phyloP scores from a whole-genome alignment of 2,113 vertebrate species.

The Tyto alba region DNA sequence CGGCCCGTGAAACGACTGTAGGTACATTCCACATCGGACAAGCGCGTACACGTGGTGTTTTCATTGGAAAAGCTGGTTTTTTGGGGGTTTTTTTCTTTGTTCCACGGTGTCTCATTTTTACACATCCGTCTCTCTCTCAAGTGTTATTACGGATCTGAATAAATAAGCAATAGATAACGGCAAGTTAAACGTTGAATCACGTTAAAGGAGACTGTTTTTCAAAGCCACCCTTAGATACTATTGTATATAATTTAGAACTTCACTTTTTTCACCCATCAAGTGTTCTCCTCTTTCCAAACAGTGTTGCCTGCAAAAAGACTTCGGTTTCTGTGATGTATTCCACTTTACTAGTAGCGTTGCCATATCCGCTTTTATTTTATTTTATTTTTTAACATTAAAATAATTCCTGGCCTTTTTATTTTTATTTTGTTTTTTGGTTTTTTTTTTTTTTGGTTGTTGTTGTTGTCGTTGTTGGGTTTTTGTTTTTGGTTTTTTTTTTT shows the following conservation, averaged over 20 bases:
- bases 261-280: constrained; percentile 72
- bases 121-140: constrained; percentile 63
- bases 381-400: constrained; percentile 66
- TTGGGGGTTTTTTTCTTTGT: neutral
- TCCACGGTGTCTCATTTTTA: constrained; percentile 74
- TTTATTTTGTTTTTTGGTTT: neutral
- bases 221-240: constrained; percentile 62
- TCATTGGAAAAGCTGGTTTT: constrained; percentile 55
- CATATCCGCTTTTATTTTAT: constrained; percentile 59
- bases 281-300: constrained; percentile 73
- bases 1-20: constrained; percentile 37
- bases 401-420: constrained; percentile 52
- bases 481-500: neutral
- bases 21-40: constrained; percentile 79
- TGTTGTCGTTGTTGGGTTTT: neutral
- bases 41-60: constrained; percentile 59
- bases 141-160: constrained; percentile 65
- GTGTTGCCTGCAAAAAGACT: constrained; percentile 79
- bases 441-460: neutral
- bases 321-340: constrained; percentile 73
- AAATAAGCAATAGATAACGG: constrained; percentile 77
- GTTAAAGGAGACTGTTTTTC: constrained; percentile 65
- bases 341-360: constrained; percentile 66
- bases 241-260: constrained; percentile 78
- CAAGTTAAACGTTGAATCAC: constrained; percentile 52